Evolutionary conservation across 2,888 invertebrate species (phyloP), one percentile per base, ranked within the genome.

Genomic region (Habrosyne pyritoides): DNA sequence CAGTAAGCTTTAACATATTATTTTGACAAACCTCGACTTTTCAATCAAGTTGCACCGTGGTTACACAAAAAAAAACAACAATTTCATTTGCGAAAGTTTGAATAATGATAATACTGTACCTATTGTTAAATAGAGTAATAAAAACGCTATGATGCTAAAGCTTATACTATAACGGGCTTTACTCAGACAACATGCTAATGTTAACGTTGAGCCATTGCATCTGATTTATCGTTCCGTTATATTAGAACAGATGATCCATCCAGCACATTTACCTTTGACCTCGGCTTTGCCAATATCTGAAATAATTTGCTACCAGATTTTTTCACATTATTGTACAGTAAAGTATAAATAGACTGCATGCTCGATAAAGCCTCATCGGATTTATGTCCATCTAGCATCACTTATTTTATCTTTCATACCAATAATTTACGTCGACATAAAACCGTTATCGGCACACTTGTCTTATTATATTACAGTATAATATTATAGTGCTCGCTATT

Each of bases 381-480:
- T 33, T 64, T 65, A 64, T 55, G 60, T 55, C 59, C 52, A 57
- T 63, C 57, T 55, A 53, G 61, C 55, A 58, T 63, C 66, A 66
- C 59, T 57, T 67, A 57, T 64, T 57, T 62, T 73, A 72, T 71
- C 71, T 67, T 52, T 60, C 55, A 58, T 61, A 69, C 69, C 71
- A 66, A 73, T 71, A 67, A 64, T 61, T 67, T 62, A 73, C 66
- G 66, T 71, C 69, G 71, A 60, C 61, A 67, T 61, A 56, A 61
- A 70, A 70, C 75, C 74, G 77, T 75, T 77, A 78, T 56, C 55
- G 71, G 56, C 67, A 63, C 63, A 68, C 63, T 73, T 71, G 74
- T 69, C 52, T 59, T 60, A 61, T 66, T 71, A 61, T 36, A 64
- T 60, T 64, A 55, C 57, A 56, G 42, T 56, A 18, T 18, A 18